Evolutionary conservation across 2,797 vertebrate species (phyloP).

Genomic region (Sebastolobus alascanus): DNA sequence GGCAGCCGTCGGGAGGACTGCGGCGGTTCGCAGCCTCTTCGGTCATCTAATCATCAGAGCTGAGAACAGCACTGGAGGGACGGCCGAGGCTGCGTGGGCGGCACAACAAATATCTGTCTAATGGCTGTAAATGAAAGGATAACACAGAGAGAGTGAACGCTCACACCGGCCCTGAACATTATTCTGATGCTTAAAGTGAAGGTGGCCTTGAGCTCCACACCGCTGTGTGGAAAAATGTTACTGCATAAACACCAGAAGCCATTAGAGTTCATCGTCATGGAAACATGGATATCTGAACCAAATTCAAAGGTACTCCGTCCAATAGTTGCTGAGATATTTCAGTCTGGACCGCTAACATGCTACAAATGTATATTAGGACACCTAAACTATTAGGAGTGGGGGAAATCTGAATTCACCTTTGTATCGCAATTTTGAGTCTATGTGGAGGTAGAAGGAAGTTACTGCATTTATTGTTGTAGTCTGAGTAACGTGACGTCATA

Average conservation of each 20-base stretch:
- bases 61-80: constrained; percentile 38
- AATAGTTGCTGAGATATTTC: neutral
- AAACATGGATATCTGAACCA: neutral
- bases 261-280: neutral
- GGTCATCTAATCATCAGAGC: constrained; percentile 45
- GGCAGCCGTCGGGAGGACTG: neutral
- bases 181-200: neutral
- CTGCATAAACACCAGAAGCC: neutral
- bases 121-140: constrained; percentile 47
- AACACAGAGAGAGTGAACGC: constrained; percentile 1
- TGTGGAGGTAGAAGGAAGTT: no score
- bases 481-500: no score
- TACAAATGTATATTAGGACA: neutral
- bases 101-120: constrained; percentile 17
- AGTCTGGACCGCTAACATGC: neutral
- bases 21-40: constrained; percentile 18
- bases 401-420: no score
- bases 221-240: neutral
- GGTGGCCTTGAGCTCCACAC: neutral
- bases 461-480: no score
- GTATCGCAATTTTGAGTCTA: no score
- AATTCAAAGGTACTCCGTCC: neutral
- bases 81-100: constrained; percentile 16
- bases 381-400: no score
- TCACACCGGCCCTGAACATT: no score